Conservation (phyloP, 2,888 invertebrate genomes). For the Deilephila elpenor region DNA sequence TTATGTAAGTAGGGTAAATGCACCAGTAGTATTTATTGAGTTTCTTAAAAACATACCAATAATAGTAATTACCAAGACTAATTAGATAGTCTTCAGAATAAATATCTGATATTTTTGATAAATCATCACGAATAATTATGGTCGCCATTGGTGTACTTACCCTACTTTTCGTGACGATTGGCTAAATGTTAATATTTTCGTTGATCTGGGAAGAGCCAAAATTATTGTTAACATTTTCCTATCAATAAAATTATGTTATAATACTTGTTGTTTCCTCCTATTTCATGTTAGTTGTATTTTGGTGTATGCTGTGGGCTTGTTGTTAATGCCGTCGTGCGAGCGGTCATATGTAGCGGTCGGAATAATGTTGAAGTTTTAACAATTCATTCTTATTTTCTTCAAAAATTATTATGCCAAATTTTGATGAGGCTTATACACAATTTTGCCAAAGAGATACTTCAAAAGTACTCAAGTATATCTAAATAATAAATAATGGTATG, state of each 20-base stretch:
- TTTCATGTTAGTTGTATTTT: slow-evolving; percentile 1
- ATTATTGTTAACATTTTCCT: neutral
- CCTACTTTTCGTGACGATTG: slow-evolving; percentile 6
- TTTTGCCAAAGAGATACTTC: neutral
- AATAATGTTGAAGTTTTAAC: slow-evolving; percentile 21
- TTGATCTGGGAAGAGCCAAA: neutral
- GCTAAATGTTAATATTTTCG: neutral
- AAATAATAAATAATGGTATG: too few species aligned
- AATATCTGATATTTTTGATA: too few species aligned
- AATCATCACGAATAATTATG: neutral
- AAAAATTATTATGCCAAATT: neutral
- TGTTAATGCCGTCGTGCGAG: neutral
- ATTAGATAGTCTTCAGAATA: too few species aligned
- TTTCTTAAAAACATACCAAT: too few species aligned
- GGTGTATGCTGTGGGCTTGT: neutral
- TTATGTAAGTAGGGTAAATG: neutral
- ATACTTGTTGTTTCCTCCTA: neutral
- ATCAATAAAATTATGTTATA: neutral
- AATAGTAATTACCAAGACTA: too few species aligned
- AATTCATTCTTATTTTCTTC: neutral
- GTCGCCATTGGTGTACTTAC: neutral
- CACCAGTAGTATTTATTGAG: neutral
- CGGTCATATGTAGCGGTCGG: neutral
- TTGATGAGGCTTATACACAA: slow-evolving; percentile 1
- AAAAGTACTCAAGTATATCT: neutral